A percentile compares a stretch with the other conserved stretches of the same genome.
phyloP scores from a whole-genome alignment of 2,888 invertebrate species.

The Altica lythri region DNA sequence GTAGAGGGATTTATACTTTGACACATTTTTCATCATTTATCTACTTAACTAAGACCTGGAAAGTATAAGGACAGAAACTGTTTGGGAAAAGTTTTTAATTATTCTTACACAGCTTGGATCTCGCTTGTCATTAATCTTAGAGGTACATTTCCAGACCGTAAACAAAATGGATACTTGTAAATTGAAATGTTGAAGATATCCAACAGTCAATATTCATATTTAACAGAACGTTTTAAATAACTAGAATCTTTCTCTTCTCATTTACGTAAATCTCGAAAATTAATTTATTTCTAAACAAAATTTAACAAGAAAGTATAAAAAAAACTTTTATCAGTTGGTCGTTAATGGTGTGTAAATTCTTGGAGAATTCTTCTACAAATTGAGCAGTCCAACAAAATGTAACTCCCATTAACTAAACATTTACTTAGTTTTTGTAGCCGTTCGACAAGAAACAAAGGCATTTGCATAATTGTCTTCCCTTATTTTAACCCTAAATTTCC shows the following conservation, averaged over 20 bases:
- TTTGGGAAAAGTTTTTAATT: conserved; percentile 24
- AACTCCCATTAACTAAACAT: conserved; percentile 33
- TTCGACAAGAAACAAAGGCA: conserved; percentile 34
- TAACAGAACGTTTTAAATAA: too few species aligned
- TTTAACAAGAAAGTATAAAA: not conserved
- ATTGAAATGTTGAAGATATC: conserved; percentile 7
- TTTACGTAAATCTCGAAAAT: too few species aligned
- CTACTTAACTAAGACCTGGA: conserved; percentile 17
- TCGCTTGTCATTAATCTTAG: conserved; percentile 24
- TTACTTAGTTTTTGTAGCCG: conserved; percentile 31
- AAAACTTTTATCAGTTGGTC: not conserved
- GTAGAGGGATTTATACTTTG: conserved; percentile 25
- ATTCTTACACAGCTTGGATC: conserved; percentile 17
- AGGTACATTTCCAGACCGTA: conserved; percentile 10
- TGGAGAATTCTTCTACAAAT: conserved; percentile 13
- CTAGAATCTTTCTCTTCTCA: too few species aligned
- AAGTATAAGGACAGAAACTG: conserved; percentile 16
- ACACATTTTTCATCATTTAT: conserved; percentile 27
- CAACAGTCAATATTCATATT: too few species aligned
- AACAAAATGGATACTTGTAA: conserved; percentile 8
- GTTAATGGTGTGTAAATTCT: conserved; percentile 23
- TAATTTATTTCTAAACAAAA: too few species aligned
- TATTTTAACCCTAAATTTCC: conserved; percentile 20
- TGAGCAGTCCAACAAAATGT: conserved; percentile 28
- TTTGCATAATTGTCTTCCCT: conserved; percentile 35